Evolutionary conservation across 2,797 vertebrate species (phyloP), one percentile per base, ranked within the genome.

Genomic region (Enoplosus armatus): DNA sequence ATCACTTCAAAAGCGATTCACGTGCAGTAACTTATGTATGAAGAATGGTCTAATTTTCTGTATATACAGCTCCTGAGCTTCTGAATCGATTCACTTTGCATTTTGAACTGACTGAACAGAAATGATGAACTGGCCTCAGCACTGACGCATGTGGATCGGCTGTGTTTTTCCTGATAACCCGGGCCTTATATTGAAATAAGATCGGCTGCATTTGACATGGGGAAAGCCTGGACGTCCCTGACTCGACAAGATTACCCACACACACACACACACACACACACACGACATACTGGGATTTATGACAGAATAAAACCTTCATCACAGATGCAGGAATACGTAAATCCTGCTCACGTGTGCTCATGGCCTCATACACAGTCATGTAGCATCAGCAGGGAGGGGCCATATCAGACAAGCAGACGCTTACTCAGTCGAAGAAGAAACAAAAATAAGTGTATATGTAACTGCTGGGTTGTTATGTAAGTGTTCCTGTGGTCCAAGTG

Each of bases 261-360:
- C 77, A 66, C 45, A 45, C 64, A 77, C 75, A 48, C 69, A 26
- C 80, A 72, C 75, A 64, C 80, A 62, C 82, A 75, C 74, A 65
- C 70, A 56, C 77, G 45, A 11, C 84, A 74, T 22, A 72, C 58
- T 74, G 76, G 87, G 92, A 93, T 92, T 92, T 92, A 92, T 83
- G 85, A 60, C 31, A 31, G 82, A 90, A 92, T 92, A 91, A 92
- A 94, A 90, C 85, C 90, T 93, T 91, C 85, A 86, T 88, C 85
- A 84, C 89, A 90, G 90, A 91, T 76, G 86, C 87, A 86, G 83
- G 82, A 79, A 85, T 83, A 89, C 60, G 67, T 91, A 90, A 93
- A 93, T 93, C 90, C 90, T 72, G 75, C 73, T 86, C 87, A 88
- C 75, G 72, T 87, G 87, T 68, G 80, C 84, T 72, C 72, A 39